Percentiles rank a stretch among this genome's conserved stretches.
Evolutionary conservation across 2,113 vertebrate species (phyloP).

Genomic region (Syngnathus floridae): DNA sequence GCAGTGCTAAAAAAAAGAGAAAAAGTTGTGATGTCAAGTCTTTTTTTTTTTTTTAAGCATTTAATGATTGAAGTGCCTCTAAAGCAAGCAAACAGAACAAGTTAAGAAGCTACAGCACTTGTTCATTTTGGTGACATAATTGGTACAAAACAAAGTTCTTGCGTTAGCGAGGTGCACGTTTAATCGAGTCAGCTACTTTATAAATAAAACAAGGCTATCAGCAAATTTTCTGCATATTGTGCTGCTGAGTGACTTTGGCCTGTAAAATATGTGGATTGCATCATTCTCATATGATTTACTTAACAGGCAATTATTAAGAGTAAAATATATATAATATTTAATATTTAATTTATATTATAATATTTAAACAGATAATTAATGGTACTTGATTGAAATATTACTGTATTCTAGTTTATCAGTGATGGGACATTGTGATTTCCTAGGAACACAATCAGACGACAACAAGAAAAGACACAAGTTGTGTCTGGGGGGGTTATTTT

Average conservation of each 20-base stretch:
- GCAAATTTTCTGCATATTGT: not conserved
- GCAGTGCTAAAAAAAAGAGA: not conserved
- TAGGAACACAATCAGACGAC: too few relatives aligned
- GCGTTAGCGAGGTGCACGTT: not conserved
- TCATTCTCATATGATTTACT: too few relatives aligned
- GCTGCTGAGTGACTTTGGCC: too few relatives aligned
- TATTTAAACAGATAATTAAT: not conserved
- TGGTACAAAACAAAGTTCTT: not conserved
- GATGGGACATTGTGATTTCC: too few relatives aligned
- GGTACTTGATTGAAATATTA: not conserved
- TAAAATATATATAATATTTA: too few relatives aligned
- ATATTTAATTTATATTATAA: too few relatives aligned
- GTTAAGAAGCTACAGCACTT: not conserved
- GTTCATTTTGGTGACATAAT: conserved; percentile 3
- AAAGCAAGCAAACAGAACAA: not conserved
- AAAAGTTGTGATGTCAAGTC: not conserved
- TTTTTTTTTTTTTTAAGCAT: not conserved
- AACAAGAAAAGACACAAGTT: too few relatives aligned
- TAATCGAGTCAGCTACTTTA: not conserved
- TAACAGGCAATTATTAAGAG: too few relatives aligned
- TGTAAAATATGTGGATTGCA: too few relatives aligned
- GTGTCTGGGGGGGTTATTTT: not conserved
- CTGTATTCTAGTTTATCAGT: too few relatives aligned
- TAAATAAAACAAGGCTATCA: not conserved
- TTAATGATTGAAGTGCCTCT: not conserved